These are phyloP conservation scores for Cyrtonyx montezumae DNA, from an alignment of 2,113 vertebrate genomes.

Conservation along the genomic window DNA sequence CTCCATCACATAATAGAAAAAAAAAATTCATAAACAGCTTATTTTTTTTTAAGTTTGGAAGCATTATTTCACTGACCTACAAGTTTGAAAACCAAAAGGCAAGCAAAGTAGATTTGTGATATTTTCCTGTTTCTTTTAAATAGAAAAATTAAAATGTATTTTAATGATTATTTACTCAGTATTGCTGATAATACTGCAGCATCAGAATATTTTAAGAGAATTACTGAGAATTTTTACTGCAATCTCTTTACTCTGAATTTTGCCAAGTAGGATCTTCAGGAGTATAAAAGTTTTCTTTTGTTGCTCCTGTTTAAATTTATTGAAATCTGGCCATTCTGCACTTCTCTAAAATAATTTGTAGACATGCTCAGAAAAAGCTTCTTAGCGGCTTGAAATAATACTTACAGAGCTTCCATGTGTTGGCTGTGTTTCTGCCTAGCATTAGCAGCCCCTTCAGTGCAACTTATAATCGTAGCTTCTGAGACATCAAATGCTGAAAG, in stretches of 20 bases:
- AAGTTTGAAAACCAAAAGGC: not conserved
- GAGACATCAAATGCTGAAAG: not conserved
- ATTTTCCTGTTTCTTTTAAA: not conserved
- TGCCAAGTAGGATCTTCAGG: not conserved
- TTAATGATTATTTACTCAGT: not conserved
- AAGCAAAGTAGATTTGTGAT: not conserved
- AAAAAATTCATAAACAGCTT: not conserved
- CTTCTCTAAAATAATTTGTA: conserved; percentile 46
- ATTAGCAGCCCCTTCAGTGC: not conserved
- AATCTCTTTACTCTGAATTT: not conserved
- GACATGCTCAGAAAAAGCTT: conserved; percentile 52
- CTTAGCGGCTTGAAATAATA: conserved; percentile 38
- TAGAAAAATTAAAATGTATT: not conserved
- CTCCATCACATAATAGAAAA: not conserved
- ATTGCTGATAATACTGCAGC: not conserved
- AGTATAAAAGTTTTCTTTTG: not conserved
- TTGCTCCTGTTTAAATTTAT: conserved; percentile 34
- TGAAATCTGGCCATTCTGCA: conserved; percentile 31
- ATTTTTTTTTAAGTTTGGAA: not conserved
- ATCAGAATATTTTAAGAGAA: not conserved
- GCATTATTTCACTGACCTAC: not conserved
- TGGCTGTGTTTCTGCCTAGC: conserved; percentile 18
- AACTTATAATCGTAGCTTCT: not conserved
- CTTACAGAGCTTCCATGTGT: conserved; percentile 1
- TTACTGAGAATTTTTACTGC: not conserved